phyloP scores from a whole-genome alignment of 2,113 vertebrate species.

The Penelope pileata region DNA sequence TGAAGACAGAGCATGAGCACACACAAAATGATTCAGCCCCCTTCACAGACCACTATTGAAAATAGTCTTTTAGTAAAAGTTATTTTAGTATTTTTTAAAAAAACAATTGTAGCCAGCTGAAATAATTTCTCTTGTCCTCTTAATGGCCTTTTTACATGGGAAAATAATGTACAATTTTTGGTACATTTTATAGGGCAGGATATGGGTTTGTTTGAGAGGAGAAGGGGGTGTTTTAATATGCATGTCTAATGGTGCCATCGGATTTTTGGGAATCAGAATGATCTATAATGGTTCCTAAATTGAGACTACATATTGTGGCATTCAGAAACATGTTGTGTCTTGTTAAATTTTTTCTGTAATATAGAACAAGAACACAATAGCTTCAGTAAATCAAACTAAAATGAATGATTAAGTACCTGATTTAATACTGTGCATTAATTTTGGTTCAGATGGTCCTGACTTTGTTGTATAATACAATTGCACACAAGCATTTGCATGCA shows the following conservation, averaged over 20 bases:
- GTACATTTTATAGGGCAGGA: slow-evolving; percentile 14
- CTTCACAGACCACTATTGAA: not conserved
- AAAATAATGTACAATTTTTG: slow-evolving; percentile 27
- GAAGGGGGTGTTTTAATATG: slow-evolving; percentile 39
- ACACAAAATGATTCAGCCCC: not conserved
- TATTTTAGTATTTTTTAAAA: not conserved
- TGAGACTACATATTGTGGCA: slow-evolving; percentile 43
- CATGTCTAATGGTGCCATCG: slow-evolving; percentile 57
- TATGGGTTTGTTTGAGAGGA: not conserved
- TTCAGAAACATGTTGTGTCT: slow-evolving; percentile 59
- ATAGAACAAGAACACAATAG: slow-evolving; percentile 71
- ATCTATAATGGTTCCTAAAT: slow-evolving; percentile 70
- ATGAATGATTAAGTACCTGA: slow-evolving; percentile 68
- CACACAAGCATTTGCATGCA: slow-evolving; percentile 51
- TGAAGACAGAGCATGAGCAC: slow-evolving; percentile 1
- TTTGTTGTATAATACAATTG: slow-evolving; percentile 22
- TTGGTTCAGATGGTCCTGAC: slow-evolving; percentile 36
- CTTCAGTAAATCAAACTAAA: slow-evolving; percentile 76
- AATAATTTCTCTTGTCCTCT: slow-evolving; percentile 19
- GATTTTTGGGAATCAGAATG: slow-evolving; percentile 64
- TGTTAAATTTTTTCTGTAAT: slow-evolving; percentile 68
- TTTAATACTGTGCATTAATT: slow-evolving; percentile 47
- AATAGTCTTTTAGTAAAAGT: not conserved
- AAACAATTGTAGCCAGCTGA: not conserved
- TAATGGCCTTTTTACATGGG: slow-evolving; percentile 51